These are phyloP conservation scores for Pheosia gnoma DNA, from an alignment of 2,888 invertebrate genomes.

Conservation along the genomic window DNA sequence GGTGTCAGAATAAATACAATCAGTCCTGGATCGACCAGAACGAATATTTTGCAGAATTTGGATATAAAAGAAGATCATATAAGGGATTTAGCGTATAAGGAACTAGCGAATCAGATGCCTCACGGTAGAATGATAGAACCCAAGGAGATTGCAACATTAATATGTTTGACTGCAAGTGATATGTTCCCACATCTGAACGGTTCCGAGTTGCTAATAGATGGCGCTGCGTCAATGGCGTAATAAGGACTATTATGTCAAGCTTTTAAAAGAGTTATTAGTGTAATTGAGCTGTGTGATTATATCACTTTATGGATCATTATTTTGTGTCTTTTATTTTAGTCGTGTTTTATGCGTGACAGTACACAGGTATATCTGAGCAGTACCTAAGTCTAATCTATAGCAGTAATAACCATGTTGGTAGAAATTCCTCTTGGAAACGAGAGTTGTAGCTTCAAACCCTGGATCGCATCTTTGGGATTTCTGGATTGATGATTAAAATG, in stretches of 20 bases:
- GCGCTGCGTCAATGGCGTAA: conserved; percentile 42
- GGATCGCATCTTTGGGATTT: too few relatives aligned
- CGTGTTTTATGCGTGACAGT: too few relatives aligned
- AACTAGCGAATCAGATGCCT: conserved; percentile 37
- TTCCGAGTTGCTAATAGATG: conserved; percentile 53
- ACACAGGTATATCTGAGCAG: too few relatives aligned
- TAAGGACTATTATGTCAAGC: not conserved
- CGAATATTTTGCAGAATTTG: conserved; percentile 48
- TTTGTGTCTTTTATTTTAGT: not conserved
- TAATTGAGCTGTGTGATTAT: not conserved
- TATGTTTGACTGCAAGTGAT: conserved; percentile 55
- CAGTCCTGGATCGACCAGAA: conserved; percentile 53
- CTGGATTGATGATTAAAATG: too few relatives aligned
- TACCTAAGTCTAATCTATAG: too few relatives aligned
- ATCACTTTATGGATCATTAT: not conserved
- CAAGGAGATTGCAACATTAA: conserved; percentile 50
- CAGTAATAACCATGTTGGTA: too few relatives aligned
- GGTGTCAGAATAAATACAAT: conserved; percentile 59
- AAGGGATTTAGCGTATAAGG: conserved; percentile 33
- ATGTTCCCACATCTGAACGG: conserved; percentile 58
- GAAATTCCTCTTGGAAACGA: too few relatives aligned
- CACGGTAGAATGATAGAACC: conserved; percentile 49
- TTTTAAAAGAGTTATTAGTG: not conserved
- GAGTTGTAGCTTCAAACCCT: too few relatives aligned
- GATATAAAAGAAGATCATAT: conserved; percentile 29